phyloP scores from a whole-genome alignment of 1,140 invertebrate genomes.

The Eumeta japonica region DNA sequence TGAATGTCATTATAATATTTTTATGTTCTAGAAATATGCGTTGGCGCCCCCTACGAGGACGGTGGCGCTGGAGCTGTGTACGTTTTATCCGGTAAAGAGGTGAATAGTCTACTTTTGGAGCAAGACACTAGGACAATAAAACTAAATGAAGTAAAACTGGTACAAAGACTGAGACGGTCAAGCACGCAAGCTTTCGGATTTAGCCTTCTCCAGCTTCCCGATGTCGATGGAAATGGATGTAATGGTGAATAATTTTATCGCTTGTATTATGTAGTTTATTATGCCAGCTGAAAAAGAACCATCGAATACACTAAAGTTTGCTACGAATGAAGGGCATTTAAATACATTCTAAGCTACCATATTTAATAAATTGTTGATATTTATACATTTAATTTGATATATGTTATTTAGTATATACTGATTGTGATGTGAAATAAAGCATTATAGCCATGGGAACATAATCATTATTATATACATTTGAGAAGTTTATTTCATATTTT shows the following conservation, averaged over 20 bases:
- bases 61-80: conserved; percentile 24
- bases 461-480: too few species aligned
- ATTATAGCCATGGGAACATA: too few species aligned
- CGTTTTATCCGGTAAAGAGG: conserved; percentile 24
- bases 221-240: conserved; percentile 20
- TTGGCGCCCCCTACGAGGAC: conserved; percentile 34
- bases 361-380: too few species aligned
- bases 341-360: too few species aligned
- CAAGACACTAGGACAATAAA: conserved; percentile 4
- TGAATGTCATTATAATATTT: conserved; percentile 1
- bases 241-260: conserved; percentile 22
- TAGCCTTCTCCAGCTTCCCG: conserved; percentile 20
- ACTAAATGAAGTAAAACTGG: conserved; percentile 14
- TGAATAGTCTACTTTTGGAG: conserved; percentile 10
- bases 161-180: conserved; percentile 18
- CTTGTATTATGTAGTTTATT: too few species aligned
- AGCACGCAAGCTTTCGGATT: conserved; percentile 19
- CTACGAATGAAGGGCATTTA: too few species aligned
- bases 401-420: too few species aligned
- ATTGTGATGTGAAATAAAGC: too few species aligned
- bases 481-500: too few species aligned
- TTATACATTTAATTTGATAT: too few species aligned
- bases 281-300: too few species aligned
- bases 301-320: too few species aligned
- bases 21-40: conserved; percentile 28